phyloP scores from a whole-genome alignment of 2,888 invertebrate species.

The Pandemis corylana region DNA sequence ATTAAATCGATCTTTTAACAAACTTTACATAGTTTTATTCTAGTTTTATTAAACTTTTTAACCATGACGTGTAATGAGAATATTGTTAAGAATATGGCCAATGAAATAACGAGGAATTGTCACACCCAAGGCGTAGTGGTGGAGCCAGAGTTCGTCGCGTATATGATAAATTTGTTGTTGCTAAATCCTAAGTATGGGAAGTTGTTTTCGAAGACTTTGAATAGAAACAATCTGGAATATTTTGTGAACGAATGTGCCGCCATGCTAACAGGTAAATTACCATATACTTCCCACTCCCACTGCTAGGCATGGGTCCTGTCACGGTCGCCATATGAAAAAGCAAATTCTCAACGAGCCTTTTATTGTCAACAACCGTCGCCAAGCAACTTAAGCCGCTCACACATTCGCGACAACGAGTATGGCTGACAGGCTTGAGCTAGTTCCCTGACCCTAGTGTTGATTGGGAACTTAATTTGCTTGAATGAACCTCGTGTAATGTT shows the following conservation, averaged over 20 bases:
- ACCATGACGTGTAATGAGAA: conserved; percentile 79
- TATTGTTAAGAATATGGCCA: conserved; percentile 84
- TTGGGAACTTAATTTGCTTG: too few species aligned
- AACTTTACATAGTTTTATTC: not conserved
- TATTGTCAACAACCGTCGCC: too few species aligned
- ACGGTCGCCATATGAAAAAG: too few species aligned
- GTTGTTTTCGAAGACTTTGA: conserved; percentile 72
- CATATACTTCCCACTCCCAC: too few species aligned
- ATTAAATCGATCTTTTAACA: conserved; percentile 3
- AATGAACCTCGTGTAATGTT: too few species aligned
- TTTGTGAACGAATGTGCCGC: conserved; percentile 82
- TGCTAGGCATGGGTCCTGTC: too few species aligned
- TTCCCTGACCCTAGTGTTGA: too few species aligned
- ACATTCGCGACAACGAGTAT: too few species aligned
- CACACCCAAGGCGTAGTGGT: conserved; percentile 69
- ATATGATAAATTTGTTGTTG: conserved; percentile 80
- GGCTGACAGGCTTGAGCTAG: too few species aligned
- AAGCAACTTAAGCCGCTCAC: too few species aligned
- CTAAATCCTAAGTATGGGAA: conserved; percentile 85
- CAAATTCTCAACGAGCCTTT: too few species aligned
- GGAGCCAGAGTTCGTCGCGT: conserved; percentile 81
- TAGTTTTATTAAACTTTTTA: conserved; percentile 23
- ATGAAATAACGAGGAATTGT: conserved; percentile 84
- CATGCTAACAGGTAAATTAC: conserved; percentile 74
- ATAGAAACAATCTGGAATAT: conserved; percentile 78